Conservation (phyloP, 2,797 vertebrate genomes). For the Enoplosus armatus region DNA sequence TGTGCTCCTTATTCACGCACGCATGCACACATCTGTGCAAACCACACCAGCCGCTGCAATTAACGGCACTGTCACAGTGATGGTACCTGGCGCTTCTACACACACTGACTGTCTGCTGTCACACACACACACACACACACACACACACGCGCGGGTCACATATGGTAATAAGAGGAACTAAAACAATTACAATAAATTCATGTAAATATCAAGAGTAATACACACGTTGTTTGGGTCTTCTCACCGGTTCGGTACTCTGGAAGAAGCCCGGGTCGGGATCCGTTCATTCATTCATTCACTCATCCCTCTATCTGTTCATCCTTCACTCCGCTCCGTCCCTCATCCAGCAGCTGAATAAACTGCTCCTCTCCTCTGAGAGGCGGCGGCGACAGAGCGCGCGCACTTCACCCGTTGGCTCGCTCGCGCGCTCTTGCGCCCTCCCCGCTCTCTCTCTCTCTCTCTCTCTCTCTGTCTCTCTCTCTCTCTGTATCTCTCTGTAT, state of each 20-base stretch:
- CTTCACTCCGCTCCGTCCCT: slow-evolving; percentile 60
- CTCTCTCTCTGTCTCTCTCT: slow-evolving; percentile 1
- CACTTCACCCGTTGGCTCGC: slow-evolving; percentile 47
- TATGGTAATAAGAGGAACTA: neutral
- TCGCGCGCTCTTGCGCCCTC: slow-evolving; percentile 50
- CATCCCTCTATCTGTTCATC: slow-evolving; percentile 61
- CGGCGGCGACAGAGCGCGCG: slow-evolving; percentile 55
- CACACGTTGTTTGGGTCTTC: slow-evolving; percentile 31
- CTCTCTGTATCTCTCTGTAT: slow-evolving; percentile 8
- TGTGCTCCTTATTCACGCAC: slow-evolving; percentile 53
- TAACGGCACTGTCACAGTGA: slow-evolving; percentile 36
- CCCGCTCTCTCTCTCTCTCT: neutral
- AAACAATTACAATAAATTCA: neutral
- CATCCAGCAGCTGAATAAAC: slow-evolving; percentile 66
- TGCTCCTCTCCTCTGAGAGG: slow-evolving; percentile 44
- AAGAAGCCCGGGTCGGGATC: slow-evolving; percentile 58
- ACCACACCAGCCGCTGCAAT: slow-evolving; percentile 37
- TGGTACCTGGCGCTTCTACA: slow-evolving; percentile 1
- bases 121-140: slow-evolving; percentile 6
- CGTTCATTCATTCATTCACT: slow-evolving; percentile 67
- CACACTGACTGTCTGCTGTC: neutral
- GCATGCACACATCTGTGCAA: slow-evolving; percentile 30
- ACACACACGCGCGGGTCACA: neutral
- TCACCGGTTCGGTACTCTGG: slow-evolving; percentile 52
- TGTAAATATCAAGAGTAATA: neutral